Percentiles rank a stretch among this genome's conserved stretches.
Conservation (phyloP, 2,888 invertebrate species). For the Drosophila borealis region DNA sequence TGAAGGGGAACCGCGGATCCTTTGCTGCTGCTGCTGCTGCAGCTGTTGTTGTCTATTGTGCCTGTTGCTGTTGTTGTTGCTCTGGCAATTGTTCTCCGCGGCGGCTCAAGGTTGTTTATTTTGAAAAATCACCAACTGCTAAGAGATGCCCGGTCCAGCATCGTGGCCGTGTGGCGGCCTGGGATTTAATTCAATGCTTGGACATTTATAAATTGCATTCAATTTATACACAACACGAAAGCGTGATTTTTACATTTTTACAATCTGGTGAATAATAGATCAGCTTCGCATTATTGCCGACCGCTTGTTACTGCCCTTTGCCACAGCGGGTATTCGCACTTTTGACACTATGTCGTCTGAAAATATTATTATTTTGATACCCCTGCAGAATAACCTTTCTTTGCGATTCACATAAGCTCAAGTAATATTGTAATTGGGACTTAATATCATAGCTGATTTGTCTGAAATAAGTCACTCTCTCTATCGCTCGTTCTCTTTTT, state of each 20-base stretch:
- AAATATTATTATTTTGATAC: constrained; percentile 18
- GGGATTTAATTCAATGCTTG: constrained; percentile 81
- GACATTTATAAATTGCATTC: constrained; percentile 84
- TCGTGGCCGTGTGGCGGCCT: constrained; percentile 71
- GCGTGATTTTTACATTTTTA: constrained; percentile 82
- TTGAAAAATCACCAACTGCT: constrained; percentile 77
- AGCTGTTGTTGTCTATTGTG: constrained; percentile 66
- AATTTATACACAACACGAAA: constrained; percentile 83
- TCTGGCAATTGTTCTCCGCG: constrained; percentile 71
- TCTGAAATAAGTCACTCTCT: background rate
- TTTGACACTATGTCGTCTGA: constrained; percentile 29
- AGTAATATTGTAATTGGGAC: background rate
- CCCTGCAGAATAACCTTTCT: background rate
- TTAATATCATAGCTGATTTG: background rate
- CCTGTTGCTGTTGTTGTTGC: constrained; percentile 51
- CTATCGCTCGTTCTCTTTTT: background rate
- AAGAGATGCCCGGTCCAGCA: constrained; percentile 28
- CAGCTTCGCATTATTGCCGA: constrained; percentile 69
- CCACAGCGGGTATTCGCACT: constrained; percentile 32
- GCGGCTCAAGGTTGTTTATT: constrained; percentile 79
- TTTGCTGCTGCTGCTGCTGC: constrained; percentile 48
- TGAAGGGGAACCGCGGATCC: constrained; percentile 69
- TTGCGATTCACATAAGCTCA: background rate
- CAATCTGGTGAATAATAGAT: constrained; percentile 79
- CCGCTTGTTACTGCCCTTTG: constrained; percentile 42